A percentile compares a stretch with the other conserved stretches of the same genome.
Conservation (phyloP, 2,888 invertebrate species). For the Macrophya alboannulata region DNA sequence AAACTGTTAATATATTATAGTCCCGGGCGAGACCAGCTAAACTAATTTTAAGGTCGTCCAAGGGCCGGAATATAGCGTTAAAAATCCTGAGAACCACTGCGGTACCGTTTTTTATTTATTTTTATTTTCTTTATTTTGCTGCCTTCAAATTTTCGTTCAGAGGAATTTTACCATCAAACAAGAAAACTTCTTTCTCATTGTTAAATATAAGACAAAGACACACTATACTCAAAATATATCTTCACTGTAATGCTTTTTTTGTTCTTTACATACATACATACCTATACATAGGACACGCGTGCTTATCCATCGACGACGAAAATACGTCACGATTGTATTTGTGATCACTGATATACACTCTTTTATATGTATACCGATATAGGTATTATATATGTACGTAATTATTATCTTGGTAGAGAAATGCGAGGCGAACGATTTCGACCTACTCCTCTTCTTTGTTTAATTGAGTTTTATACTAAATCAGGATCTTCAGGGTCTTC, state of each 20-base stretch:
- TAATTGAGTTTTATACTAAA: conserved; percentile 7
- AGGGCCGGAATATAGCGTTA: conserved; percentile 18
- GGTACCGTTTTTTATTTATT: conserved; percentile 35
- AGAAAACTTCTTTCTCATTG: conserved; percentile 27
- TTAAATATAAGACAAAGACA: neutral
- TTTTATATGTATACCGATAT: neutral
- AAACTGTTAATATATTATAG: conserved; percentile 17
- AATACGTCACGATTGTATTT: neutral
- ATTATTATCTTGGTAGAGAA: conserved; percentile 29
- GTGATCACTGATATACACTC: neutral
- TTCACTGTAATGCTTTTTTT: neutral
- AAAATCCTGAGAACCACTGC: conserved; percentile 47
- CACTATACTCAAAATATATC: neutral
- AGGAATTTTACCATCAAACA: conserved; percentile 50
- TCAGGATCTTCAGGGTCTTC: conserved; percentile 21
- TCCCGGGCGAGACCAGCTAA: conserved; percentile 5
- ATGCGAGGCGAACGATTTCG: conserved; percentile 8
- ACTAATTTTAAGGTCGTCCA: conserved; percentile 34
- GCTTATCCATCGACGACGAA: neutral
- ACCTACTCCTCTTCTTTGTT: conserved; percentile 13
- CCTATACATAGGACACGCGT: neutral
- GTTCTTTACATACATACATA: neutral
- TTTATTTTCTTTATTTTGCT: neutral
- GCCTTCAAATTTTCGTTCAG: neutral
- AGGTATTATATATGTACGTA: neutral